Conservation (phyloP, 1,140 invertebrate genomes). For the Arctopsyche grandis region DNA sequence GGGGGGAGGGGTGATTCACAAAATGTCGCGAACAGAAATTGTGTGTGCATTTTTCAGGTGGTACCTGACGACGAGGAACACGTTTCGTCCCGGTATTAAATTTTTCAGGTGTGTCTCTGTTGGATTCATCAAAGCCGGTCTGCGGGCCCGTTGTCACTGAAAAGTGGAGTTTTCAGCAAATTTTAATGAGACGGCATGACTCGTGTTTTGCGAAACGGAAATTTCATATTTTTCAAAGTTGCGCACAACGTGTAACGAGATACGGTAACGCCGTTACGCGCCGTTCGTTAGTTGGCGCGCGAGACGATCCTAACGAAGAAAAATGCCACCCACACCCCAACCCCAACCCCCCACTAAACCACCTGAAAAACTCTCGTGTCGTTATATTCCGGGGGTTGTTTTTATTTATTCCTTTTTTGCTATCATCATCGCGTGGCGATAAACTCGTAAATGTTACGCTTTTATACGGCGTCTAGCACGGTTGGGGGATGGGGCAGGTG, state of each 20-base stretch:
- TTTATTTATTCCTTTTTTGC: not conserved
- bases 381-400: not conserved
- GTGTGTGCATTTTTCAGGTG: no score
- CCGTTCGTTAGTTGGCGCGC: constrained; percentile 37
- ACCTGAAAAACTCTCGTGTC: no score
- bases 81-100: constrained; percentile 8
- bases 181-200: constrained; percentile 43
- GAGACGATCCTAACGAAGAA: constrained; percentile 26
- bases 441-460: not conserved
- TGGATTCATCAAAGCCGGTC: constrained; percentile 29
- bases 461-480: no score
- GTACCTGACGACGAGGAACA: not conserved
- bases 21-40: no score
- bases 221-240: constrained; percentile 45
- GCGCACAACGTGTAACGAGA: constrained; percentile 30
- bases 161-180: constrained; percentile 36
- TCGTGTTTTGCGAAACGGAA: constrained; percentile 40
- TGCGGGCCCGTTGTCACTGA: constrained; percentile 15
- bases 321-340: constrained; percentile 8
- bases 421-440: not conserved
- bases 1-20: no score
- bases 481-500: no score
- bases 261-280: constrained; percentile 18
- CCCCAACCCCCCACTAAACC: not conserved
- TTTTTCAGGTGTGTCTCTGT: constrained; percentile 17